These are phyloP conservation scores for Sturnira hondurensis DNA, from an alignment of 2,113 vertebrate species.

Conservation along the genomic window DNA sequence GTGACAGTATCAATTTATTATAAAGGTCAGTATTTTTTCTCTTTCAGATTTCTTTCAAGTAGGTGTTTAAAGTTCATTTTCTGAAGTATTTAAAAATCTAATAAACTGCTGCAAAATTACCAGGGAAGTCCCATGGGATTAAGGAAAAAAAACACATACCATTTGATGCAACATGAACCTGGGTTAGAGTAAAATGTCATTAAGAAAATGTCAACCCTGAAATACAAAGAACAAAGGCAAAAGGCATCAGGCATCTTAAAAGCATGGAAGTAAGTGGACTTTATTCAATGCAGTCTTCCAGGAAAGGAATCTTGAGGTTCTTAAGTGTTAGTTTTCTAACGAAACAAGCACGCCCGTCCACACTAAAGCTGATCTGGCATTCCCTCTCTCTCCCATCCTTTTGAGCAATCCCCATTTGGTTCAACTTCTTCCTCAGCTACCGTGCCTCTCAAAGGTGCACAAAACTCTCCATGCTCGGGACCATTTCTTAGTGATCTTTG, in stretches of 20 bases:
- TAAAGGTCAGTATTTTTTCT: slow-evolving; percentile 62
- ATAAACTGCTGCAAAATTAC: slow-evolving; percentile 77
- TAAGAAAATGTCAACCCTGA: slow-evolving; percentile 58
- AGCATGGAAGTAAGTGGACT: neutral
- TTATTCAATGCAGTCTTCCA: neutral
- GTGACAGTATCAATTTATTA: slow-evolving; percentile 67
- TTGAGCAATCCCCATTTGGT: neutral
- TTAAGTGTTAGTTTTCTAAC: neutral
- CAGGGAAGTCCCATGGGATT: slow-evolving; percentile 63
- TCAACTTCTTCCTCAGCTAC: neutral
- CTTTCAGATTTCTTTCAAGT: slow-evolving; percentile 55
- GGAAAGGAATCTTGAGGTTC: neutral
- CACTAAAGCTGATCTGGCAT: neutral
- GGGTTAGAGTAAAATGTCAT: slow-evolving; percentile 70
- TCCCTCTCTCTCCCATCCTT: neutral
- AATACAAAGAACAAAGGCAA: slow-evolving; percentile 65
- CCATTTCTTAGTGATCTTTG: neutral
- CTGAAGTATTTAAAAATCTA: slow-evolving; percentile 71
- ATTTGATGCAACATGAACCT: slow-evolving; percentile 74
- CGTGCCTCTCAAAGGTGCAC: neutral
- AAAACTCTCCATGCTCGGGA: neutral
- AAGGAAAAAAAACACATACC: neutral
- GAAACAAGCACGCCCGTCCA: neutral
- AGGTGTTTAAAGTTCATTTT: slow-evolving; percentile 71
- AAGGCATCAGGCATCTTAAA: slow-evolving; percentile 31